These are phyloP conservation scores for Heliconius hermathena DNA, from an alignment of 1,140 invertebrate species.

Conservation along the genomic window DNA sequence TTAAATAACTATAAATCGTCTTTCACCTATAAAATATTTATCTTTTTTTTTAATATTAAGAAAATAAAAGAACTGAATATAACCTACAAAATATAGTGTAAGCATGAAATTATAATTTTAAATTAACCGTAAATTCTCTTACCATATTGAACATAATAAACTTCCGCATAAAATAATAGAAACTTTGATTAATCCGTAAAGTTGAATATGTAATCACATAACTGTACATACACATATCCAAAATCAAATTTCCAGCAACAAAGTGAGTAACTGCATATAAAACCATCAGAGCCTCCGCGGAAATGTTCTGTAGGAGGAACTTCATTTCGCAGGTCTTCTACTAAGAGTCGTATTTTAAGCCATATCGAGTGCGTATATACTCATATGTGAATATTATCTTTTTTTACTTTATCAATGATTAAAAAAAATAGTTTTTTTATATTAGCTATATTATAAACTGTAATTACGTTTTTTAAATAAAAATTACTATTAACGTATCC, in stretches of 20 bases:
- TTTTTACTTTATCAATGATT: background rate
- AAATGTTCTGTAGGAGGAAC: constrained; percentile 52
- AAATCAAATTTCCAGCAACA: constrained; percentile 33
- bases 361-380: background rate
- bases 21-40: too few species aligned
- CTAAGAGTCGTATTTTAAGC: background rate
- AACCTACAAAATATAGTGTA: background rate
- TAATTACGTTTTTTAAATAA: too few species aligned
- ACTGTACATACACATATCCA: constrained; percentile 19
- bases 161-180: constrained; percentile 2
- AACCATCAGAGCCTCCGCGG: constrained; percentile 46
- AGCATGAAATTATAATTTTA: background rate
- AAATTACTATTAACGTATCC: too few species aligned
- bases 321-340: constrained; percentile 48
- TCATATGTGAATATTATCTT: background rate
- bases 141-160: background rate
- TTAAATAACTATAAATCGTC: too few species aligned
- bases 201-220: constrained; percentile 6
- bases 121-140: background rate
- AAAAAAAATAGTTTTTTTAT: too few species aligned
- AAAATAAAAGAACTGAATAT: too few species aligned
- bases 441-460: too few species aligned
- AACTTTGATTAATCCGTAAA: background rate
- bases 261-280: constrained; percentile 45
- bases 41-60: too few species aligned